These are phyloP conservation scores for Andrena bucephala DNA, from an alignment of 2,888 invertebrate species.

Conservation along the genomic window DNA sequence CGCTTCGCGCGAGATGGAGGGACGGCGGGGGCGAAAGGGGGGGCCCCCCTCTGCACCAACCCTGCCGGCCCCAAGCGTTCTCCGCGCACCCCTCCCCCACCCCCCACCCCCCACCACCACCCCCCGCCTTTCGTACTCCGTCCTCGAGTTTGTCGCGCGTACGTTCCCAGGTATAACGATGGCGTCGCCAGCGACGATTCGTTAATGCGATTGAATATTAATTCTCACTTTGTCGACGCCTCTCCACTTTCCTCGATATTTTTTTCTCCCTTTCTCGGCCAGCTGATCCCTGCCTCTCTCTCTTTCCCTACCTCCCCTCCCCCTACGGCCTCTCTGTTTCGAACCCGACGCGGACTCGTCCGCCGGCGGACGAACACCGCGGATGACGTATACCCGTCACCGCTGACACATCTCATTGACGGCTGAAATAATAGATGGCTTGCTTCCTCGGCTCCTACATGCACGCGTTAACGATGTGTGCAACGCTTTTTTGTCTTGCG, in stretches of 20 bases:
- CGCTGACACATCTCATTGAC: constrained; percentile 75
- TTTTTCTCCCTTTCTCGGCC: constrained; percentile 62
- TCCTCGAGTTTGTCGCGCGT: constrained; percentile 49
- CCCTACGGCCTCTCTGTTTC: background rate
- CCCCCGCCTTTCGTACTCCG: constrained; percentile 15
- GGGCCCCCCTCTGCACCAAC: constrained; percentile 25
- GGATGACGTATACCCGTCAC: constrained; percentile 75
- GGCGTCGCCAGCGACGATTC: constrained; percentile 82
- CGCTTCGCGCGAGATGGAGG: constrained; percentile 76
- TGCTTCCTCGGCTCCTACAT: constrained; percentile 68
- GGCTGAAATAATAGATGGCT: constrained; percentile 74
- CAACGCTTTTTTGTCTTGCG: constrained; percentile 66
- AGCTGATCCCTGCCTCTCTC: background rate
- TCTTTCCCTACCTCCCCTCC: background rate
- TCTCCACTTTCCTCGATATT: constrained; percentile 68
- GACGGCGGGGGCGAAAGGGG: constrained; percentile 38
- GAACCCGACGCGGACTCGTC: constrained; percentile 46
- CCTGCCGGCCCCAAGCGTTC: constrained; percentile 32
- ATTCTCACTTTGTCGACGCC: constrained; percentile 81
- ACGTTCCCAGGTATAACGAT: constrained; percentile 73
- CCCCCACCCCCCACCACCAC: background rate
- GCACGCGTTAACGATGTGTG: constrained; percentile 69
- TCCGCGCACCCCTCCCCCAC: background rate
- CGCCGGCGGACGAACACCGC: constrained; percentile 71
- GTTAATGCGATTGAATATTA: constrained; percentile 84